phyloP scores from a whole-genome alignment of 2,113 vertebrate genomes.

The Candoia aspera region DNA sequence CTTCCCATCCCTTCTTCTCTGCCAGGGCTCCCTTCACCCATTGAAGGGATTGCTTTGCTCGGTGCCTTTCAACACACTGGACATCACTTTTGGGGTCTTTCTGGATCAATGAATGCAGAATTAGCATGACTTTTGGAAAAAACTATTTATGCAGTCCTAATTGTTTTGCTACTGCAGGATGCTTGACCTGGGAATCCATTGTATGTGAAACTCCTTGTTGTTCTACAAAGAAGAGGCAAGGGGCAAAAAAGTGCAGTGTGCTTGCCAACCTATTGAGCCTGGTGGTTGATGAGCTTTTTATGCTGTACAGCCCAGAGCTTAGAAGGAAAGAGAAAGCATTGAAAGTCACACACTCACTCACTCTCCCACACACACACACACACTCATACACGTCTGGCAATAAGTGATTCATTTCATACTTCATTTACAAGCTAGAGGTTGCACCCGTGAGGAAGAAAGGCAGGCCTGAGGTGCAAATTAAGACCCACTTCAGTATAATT shows the following conservation, averaged over 20 bases:
- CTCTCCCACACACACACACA: neutral
- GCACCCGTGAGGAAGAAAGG: neutral
- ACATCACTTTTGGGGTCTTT: neutral
- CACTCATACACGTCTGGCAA: neutral
- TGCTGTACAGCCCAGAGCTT: neutral
- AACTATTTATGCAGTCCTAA: neutral
- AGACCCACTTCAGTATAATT: neutral
- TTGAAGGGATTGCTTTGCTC: neutral
- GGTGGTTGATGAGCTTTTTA: neutral
- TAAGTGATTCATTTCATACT: neutral
- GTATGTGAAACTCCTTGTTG: neutral
- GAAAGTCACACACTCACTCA: neutral
- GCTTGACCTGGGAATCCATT: neutral
- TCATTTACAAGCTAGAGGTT: neutral
- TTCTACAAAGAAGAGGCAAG: neutral
- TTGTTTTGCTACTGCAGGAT: neutral
- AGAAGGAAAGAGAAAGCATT: neutral
- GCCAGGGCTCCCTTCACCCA: neutral
- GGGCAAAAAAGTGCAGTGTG: neutral
- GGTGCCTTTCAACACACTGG: neutral
- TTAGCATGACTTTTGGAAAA: neutral
- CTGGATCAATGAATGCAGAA: neutral
- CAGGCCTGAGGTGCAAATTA: neutral
- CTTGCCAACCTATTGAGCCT: neutral
- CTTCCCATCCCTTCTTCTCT: neutral